Conservation (phyloP, 2,888 invertebrate species). For the Chrysopilus asiliformis region DNA sequence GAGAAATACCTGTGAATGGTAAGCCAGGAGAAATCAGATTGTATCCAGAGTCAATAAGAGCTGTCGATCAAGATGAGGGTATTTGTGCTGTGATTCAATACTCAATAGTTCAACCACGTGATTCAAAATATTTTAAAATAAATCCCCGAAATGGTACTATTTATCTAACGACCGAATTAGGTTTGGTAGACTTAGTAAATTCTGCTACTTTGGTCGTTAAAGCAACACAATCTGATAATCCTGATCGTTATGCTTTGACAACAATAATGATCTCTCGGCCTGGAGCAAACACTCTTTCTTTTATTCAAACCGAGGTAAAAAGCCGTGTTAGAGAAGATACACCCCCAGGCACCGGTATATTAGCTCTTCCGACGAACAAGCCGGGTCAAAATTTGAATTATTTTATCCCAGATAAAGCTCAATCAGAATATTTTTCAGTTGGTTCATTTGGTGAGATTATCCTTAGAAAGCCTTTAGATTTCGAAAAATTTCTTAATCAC, state of each 20-base stretch:
- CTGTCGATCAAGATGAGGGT: conserved; percentile 55
- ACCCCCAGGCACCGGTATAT: conserved; percentile 56
- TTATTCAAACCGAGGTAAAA: conserved; percentile 56
- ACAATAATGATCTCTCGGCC: conserved; percentile 53
- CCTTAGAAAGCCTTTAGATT: conserved; percentile 61
- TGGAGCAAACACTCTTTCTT: conserved; percentile 41
- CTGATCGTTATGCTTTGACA: conserved; percentile 74
- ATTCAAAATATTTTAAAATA: conserved; percentile 34
- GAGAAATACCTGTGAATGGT: conserved; percentile 48
- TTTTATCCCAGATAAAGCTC: conserved; percentile 59
- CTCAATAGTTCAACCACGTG: conserved; percentile 32
- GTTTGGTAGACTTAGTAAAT: conserved; percentile 42
- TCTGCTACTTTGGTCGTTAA: conserved; percentile 71
- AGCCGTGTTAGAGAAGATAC: conserved; percentile 64
- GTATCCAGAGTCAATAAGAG: conserved; percentile 58
- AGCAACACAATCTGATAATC: conserved; percentile 72
- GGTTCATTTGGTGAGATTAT: conserved; percentile 69
- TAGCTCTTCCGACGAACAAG: conserved; percentile 53
- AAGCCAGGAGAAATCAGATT: conserved; percentile 43
- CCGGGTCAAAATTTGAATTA: conserved; percentile 56
- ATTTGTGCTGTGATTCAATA: conserved; percentile 35
- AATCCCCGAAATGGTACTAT: conserved; percentile 32
- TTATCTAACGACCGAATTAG: conserved; percentile 28
- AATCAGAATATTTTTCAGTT: conserved; percentile 61
- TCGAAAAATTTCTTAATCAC: conserved; percentile 57